Evolutionary conservation across 2,888 invertebrate species (phyloP), one percentile per base, ranked within the genome.

Genomic region (Scaptomyza tumidula): DNA sequence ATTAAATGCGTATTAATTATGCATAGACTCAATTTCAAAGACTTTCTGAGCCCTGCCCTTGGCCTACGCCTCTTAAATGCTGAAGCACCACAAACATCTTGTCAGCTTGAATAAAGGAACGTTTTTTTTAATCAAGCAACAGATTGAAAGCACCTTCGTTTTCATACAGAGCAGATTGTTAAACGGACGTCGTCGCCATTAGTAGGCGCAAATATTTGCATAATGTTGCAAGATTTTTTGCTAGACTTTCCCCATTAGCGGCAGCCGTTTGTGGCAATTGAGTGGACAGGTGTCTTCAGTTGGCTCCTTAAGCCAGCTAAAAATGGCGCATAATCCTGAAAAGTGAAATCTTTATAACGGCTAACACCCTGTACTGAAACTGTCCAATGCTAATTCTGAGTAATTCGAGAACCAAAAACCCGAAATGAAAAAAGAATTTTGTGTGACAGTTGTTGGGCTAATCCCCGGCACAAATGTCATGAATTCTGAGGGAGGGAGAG

Each of bases 371-470:
- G 24, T 24, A n/a, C 27, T 46, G 35, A 14, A 43, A 35, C 54
- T 16, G 46, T 46, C 45, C 49, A 53, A 41, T 79, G 82, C 88
- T 89, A 86, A 86, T 89, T 89, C 83, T 73, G 76, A 73, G 86
- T 80, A 80, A 88, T 88, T 80, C 77, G 78, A 88, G 84, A 60
- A 64, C 53, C 56, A 78, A 83, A 44, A 45, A 7, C 19, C n/a
- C 19, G 6, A 50, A 6, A 27, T 13, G n/a, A 24, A 24, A n/a
- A 29, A 45, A 11, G 37, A 33, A 52, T 80, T 67, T 83, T 89
- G 78, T 80, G 89, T 88, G 86, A 86, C 86, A 86, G 89, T 86
- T 86, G 86, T 86, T 71, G 80, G 76, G 68, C 88, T 86, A 86
- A 86, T 86, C 86, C 80, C 67, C 75, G 56, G 82, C 82, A 84